A percentile compares a stretch with the other conserved stretches of the same genome.
Conservation (phyloP, 2,113 vertebrate genomes). For the Pelecanoides urinatrix region DNA sequence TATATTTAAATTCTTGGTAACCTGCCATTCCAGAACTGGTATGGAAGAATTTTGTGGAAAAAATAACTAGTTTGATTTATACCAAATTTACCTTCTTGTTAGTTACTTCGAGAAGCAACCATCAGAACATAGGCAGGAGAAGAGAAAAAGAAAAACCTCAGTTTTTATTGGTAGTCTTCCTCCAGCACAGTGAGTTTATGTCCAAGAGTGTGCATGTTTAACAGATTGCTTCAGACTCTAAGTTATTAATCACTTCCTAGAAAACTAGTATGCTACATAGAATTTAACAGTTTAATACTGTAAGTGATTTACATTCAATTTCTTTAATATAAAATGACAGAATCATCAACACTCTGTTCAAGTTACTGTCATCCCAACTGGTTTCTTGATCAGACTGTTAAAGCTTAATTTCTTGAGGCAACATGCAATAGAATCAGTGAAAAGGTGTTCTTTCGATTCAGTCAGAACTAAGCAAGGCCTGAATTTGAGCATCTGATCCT, state of each 20-base stretch:
- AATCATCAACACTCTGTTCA: neutral
- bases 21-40: neutral
- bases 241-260: neutral
- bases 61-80: neutral
- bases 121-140: neutral
- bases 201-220: neutral
- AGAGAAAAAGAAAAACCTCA: neutral
- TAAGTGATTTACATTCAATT: neutral
- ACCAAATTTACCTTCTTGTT: neutral
- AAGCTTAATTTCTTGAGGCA: neutral
- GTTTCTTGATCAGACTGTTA: neutral
- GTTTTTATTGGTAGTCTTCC: neutral
- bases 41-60: neutral
- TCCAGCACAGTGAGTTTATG: neutral
- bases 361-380: neutral
- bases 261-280: neutral
- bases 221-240: neutral
- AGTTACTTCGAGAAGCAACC: neutral
- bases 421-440: neutral
- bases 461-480: neutral
- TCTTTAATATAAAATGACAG: neutral
- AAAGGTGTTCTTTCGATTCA: neutral
- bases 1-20: neutral
- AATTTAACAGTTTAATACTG: neutral
- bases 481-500: neutral